A percentile compares a stretch with the other conserved stretches of the same genome.
Conservation (phyloP, 2,113 vertebrate species). For the Oryzias curvinotus region DNA sequence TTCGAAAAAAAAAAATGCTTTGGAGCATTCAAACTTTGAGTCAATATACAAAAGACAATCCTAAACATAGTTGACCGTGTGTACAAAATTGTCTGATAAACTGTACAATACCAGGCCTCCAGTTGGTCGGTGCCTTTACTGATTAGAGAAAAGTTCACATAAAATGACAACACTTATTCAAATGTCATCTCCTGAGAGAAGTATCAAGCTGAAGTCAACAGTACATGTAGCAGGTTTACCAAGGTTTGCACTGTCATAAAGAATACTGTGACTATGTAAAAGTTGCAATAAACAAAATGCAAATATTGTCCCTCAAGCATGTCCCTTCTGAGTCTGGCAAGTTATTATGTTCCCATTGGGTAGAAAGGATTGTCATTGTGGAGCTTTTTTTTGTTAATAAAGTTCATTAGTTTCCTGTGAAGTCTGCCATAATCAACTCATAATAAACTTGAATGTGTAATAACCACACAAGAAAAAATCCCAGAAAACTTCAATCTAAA, state of each 20-base stretch:
- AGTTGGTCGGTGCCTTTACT: too few species aligned
- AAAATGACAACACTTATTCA: too few species aligned
- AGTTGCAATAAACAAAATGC: not conserved
- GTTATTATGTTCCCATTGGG: conserved; percentile 74
- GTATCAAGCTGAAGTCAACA: not conserved
- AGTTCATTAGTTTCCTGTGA: conserved; percentile 29
- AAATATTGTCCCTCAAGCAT: conserved; percentile 44
- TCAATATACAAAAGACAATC: too few species aligned
- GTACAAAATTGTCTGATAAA: too few species aligned
- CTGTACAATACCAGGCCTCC: too few species aligned
- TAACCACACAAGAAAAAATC: not conserved
- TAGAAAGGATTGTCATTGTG: conserved; percentile 56
- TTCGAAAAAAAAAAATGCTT: too few species aligned
- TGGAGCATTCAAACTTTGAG: too few species aligned
- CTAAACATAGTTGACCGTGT: too few species aligned
- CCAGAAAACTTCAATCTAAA: too few species aligned
- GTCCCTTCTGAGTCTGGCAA: conserved; percentile 49
- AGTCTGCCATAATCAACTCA: conserved; percentile 21
- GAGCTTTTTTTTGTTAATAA: not conserved
- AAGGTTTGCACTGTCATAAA: conserved; percentile 28
- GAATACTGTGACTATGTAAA: not conserved
- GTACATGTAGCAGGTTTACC: not conserved
- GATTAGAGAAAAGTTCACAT: too few species aligned
- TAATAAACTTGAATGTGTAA: not conserved
- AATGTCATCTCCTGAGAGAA: too few species aligned